A percentile compares a stretch with the other conserved stretches of the same genome.
Evolutionary conservation across 2,888 invertebrate species (phyloP).

Genomic region (Imbricaverruca yamaguchii): DNA sequence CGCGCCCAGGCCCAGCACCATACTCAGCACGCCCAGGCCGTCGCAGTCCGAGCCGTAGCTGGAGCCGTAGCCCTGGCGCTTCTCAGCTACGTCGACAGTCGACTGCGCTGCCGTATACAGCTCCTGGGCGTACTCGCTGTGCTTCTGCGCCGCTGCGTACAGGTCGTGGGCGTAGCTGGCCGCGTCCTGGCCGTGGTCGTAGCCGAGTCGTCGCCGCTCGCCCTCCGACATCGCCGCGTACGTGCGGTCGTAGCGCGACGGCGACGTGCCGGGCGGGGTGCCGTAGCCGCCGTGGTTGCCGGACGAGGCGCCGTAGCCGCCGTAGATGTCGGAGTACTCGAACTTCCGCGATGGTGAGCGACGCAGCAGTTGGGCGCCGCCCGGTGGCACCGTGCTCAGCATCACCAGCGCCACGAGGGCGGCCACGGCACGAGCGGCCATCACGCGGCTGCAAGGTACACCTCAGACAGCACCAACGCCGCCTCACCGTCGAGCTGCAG

Average conservation of each 20-base stretch:
- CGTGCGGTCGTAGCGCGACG: too few species aligned
- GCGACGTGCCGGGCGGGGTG: not conserved
- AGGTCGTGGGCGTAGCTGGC: too few species aligned
- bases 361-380: not conserved
- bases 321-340: not conserved
- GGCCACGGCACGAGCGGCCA: not conserved
- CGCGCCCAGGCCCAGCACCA: constrained; percentile 1
- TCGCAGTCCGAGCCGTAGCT: not conserved
- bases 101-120: not conserved
- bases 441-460: too few species aligned
- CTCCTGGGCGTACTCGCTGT: not conserved
- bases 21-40: not conserved
- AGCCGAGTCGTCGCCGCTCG: too few species aligned
- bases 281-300: not conserved
- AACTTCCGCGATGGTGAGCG: not conserved
- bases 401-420: not conserved
- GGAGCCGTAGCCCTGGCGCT: not conserved
- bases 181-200: too few species aligned
- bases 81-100: not conserved
- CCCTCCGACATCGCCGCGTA: too few species aligned
- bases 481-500: too few species aligned
- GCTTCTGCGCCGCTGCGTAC: not conserved
- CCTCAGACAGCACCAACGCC: too few species aligned
- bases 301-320: not conserved
- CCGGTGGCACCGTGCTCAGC: not conserved